Base-by-base conservation (phyloP, 2,888 invertebrate species). In the Gryllus longicercus region DNA sequence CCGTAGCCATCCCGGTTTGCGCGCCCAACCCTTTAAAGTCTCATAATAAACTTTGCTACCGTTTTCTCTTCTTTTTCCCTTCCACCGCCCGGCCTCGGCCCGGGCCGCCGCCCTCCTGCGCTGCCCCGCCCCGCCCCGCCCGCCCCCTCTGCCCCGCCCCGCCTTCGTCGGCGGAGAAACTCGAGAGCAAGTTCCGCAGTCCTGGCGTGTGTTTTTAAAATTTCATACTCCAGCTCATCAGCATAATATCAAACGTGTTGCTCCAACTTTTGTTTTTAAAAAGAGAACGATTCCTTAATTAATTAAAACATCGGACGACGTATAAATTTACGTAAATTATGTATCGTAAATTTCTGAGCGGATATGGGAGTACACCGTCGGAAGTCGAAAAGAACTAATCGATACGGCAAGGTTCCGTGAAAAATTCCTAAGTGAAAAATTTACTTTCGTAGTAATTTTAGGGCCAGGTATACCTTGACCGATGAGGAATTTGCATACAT, bases 261-360 rank as follows among this genome's bases (percentile, higher is more conserved):
- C 50, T 79, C 63, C 63, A 63, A 63, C 63, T 63, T 63, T 63
- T 63, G 63, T 14, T 63, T 63, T 63, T 63, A 63, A 63, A 63
- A 63, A n/a, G 63, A 63, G 63, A 63, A 63, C 76, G 79, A 76
- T 79, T 80, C 75, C 78, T 80, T 80, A 78, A 80, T 80, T 80
- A 80, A 80, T 78, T 80, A 80, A 80, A 80, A 78, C 80, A 80
- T 78, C 23, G 80, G 76, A 78, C 80, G 78, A 75, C 51, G 78
- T 80, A 80, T 80, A 80, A 80, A 80, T 80, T 80, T 80, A 76
- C 80, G 63, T 63, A 63, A 63, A 63, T 63, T 63, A 63, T 63
- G 63, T 63, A 63, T 63, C 63, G 63, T 63, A 63, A 63, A 63
- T 63, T 63, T 63, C 63, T 8, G 63, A 63, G 63, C n/a, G n/a